A percentile compares a stretch with the other conserved stretches of the same genome.
These are phyloP conservation scores for Xyrauchen texanus DNA, from an alignment of 2,113 vertebrate genomes.

Conservation along the genomic window DNA sequence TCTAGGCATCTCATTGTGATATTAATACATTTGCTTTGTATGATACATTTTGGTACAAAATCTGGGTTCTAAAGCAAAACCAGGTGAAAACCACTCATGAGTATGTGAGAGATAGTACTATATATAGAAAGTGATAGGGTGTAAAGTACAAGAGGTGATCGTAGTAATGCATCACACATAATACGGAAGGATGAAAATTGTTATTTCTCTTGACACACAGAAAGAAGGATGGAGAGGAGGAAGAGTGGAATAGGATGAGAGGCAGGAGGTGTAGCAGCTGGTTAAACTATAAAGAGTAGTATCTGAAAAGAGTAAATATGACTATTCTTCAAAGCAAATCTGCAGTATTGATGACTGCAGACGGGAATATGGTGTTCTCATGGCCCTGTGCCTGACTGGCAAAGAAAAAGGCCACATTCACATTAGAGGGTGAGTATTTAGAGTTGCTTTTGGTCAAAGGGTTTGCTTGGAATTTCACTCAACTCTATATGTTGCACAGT, in stretches of 20 bases:
- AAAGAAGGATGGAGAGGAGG: not conserved
- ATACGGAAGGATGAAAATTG: not conserved
- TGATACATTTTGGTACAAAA: no score
- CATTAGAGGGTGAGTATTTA: not conserved
- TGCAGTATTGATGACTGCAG: not conserved
- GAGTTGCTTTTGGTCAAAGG: not conserved
- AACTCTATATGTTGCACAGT: not conserved
- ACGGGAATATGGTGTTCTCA: not conserved
- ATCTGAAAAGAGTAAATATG: not conserved
- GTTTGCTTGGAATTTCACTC: no score
- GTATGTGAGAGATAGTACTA: no score
- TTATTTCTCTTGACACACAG: not conserved
- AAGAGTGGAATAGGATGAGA: not conserved
- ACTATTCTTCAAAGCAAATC: not conserved
- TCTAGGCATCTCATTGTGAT: no score
- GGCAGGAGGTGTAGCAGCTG: not conserved
- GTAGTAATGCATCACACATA: not conserved
- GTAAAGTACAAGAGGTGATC: not conserved
- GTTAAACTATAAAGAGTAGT: not conserved
- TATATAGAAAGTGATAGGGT: not conserved
- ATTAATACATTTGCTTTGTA: no score
- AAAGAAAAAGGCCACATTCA: not conserved
- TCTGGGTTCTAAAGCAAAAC: no score
- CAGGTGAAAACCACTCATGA: no score
- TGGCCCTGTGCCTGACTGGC: not conserved